Evolutionary conservation across 2,888 invertebrate species (phyloP), one percentile per base, ranked within the genome.

Genomic region (Watsonalla cultraria): DNA sequence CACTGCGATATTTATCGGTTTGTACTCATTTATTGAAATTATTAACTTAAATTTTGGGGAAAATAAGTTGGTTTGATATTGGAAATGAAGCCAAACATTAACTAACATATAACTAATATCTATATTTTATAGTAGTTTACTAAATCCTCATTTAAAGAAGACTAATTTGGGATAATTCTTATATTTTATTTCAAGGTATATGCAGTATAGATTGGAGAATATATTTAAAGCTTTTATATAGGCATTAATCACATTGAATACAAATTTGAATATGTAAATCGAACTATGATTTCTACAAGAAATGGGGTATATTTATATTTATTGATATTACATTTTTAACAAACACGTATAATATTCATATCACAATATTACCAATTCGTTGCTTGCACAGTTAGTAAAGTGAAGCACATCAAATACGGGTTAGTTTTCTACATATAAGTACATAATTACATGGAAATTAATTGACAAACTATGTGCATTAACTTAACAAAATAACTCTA

Each of bases 391-490:
- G n/a, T 52, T 35, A 39, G 14, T 14, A 52, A 15, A 50, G 42
- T 50, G 55, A 55, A 55, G 52, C 52, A 49, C 7, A 33, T 14
- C 14, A 14, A 14, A 14, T 7, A 8, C 37, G 35, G 11, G n/a
- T 15, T 37, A 14, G 37, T 48, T 48, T 48, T 48, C 14, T 37
- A 37, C 56, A 57, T 52, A 59, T 58, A 59, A 47, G 57, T 24
- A 24, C 24, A 42, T 37, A 8, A 56, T 58, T 57, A 59, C 64
- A 60, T 57, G 54, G 60, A 66, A 64, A 60, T 48, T 68, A 67
- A 63, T 63, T 63, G 58, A 61, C 59, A 46, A 59, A 11, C 59
- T 60, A 60, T 59, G 54, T 66, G 56, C 58, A 54, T 57, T 55
- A 60, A 45, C 61, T 51, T 54, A 59, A 62, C 42, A 58, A 39